Evolutionary conservation across 2,113 vertebrate species (phyloP).

Genomic region (Dermatemys mawii): DNA sequence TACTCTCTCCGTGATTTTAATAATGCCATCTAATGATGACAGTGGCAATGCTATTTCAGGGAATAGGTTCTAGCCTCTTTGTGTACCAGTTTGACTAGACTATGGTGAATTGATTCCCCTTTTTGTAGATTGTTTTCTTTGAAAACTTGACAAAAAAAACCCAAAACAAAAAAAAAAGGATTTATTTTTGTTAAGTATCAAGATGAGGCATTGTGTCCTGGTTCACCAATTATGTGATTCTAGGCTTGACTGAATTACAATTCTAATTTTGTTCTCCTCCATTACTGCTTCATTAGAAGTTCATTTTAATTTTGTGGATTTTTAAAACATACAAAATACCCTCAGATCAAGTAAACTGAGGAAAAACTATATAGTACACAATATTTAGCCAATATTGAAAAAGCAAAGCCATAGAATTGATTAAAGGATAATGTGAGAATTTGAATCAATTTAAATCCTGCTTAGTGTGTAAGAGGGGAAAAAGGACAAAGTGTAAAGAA

Average conservation of each 20-base stretch:
- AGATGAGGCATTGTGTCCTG: rapidly evolving
- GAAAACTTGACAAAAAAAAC: neutral
- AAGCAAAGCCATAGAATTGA: neutral
- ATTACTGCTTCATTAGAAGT: neutral
- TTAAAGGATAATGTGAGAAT: neutral
- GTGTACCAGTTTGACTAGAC: rapidly evolving
- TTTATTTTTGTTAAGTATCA: neutral
- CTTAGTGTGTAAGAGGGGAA: neutral
- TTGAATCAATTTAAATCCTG: neutral
- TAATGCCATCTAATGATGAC: rapidly evolving
- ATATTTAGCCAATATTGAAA: neutral
- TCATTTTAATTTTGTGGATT: neutral
- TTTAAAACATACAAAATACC: neutral
- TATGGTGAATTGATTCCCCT: rapidly evolving
- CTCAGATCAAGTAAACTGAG: rapidly evolving
- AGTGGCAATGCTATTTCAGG: neutral
- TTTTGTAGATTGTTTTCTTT: rapidly evolving
- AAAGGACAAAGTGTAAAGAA: neutral
- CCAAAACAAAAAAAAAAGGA: rapidly evolving
- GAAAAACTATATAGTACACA: rapidly evolving
- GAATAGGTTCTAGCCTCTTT: rapidly evolving
- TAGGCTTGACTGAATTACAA: neutral
- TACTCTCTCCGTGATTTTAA: no score
- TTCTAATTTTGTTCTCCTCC: neutral
- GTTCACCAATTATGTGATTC: neutral